Conservation (phyloP, 2,113 vertebrate species). For the Chaetura pelagica region DNA sequence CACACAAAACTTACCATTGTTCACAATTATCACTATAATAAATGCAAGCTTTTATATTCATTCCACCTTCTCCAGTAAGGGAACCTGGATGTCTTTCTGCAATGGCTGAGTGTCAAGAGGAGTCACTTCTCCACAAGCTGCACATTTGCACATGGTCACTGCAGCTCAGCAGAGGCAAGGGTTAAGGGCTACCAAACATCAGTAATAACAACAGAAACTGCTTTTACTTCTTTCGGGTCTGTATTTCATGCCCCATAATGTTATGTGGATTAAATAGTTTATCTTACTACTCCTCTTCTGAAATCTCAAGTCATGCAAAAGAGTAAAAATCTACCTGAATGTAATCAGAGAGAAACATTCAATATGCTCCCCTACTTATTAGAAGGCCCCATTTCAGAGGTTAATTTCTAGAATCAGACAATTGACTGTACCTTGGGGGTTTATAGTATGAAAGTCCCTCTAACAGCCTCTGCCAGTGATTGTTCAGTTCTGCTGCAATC, state of each 20-base stretch:
- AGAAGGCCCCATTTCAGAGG: not conserved
- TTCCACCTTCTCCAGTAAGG: not conserved
- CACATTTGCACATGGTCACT: rapidly evolving
- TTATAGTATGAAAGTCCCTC: conserved; percentile 92
- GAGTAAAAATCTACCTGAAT: not conserved
- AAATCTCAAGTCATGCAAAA: not conserved
- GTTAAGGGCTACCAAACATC: not conserved
- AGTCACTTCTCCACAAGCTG: not conserved
- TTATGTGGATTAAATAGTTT: not conserved
- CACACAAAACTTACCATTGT: not conserved
- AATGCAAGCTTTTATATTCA: not conserved
- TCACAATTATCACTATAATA: not conserved
- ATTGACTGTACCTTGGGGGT: conserved; percentile 86
- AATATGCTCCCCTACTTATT: not conserved
- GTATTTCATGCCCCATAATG: not conserved
- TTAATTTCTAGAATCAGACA: not conserved
- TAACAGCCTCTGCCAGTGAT: conserved; percentile 88
- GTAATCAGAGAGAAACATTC: not conserved
- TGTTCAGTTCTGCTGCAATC: conserved; percentile 89
- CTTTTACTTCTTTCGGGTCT: not conserved
- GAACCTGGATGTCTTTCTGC: not conserved
- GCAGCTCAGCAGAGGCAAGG: not conserved
- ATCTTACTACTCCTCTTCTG: not conserved
- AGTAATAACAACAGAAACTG: not conserved
- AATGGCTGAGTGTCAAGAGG: not conserved